These are phyloP conservation scores for Dicrurus megarhynchus DNA, from an alignment of 2,113 vertebrate genomes.

Conservation along the genomic window DNA sequence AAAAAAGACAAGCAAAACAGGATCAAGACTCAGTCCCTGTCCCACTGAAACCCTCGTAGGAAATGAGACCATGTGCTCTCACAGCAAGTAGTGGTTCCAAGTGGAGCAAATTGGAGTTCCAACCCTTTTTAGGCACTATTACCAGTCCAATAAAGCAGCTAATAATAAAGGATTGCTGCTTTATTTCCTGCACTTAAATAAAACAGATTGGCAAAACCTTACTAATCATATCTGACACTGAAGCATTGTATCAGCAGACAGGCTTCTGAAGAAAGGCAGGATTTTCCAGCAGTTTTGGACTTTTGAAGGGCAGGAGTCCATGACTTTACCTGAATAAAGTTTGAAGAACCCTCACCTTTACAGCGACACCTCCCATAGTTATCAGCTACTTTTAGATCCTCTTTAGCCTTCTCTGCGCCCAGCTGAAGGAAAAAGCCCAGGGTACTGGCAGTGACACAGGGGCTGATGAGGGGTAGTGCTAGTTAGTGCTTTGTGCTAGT, in stretches of 20 bases:
- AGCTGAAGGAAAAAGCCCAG: background rate
- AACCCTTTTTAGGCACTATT: constrained; percentile 6
- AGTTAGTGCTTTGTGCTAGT: background rate
- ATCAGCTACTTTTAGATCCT: background rate
- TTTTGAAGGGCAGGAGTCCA: background rate
- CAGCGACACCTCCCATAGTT: background rate
- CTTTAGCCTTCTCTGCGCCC: background rate
- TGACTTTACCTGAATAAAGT: background rate
- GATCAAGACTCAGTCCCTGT: background rate
- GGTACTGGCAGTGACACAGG: background rate
- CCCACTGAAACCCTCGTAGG: background rate
- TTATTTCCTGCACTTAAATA: background rate
- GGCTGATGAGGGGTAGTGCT: background rate
- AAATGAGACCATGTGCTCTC: background rate
- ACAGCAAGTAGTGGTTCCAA: background rate
- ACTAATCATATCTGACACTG: background rate
- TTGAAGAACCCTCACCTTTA: background rate
- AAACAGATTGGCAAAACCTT: background rate
- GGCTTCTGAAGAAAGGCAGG: background rate
- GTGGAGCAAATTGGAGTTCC: background rate
- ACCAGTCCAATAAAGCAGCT: constrained; percentile 34
- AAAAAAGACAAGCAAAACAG: background rate
- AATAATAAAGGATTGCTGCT: constrained; percentile 43
- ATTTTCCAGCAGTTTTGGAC: background rate
- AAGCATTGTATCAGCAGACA: background rate